These are phyloP conservation scores for Sebastes oblongus DNA, from an alignment of 2,797 vertebrate genomes.

Conservation along the genomic window DNA sequence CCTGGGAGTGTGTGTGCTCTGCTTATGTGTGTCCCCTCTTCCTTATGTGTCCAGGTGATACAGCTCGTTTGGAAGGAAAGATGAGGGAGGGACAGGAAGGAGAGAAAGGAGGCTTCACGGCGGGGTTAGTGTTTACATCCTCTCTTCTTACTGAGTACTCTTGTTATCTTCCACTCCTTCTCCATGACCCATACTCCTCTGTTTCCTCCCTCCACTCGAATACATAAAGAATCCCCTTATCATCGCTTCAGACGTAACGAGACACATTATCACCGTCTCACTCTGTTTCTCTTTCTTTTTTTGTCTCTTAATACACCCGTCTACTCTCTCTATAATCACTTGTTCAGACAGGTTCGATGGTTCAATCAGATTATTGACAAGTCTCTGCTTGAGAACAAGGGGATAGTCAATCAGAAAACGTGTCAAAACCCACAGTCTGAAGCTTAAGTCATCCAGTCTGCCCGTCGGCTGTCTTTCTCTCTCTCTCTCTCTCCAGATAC, in stretches of 20 bases:
- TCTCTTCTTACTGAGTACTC: neutral
- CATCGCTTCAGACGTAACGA: conserved; percentile 1
- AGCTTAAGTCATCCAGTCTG: conserved; percentile 20
- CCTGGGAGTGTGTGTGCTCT: neutral
- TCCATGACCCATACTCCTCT: neutral
- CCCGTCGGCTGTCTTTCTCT: neutral
- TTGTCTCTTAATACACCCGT: neutral
- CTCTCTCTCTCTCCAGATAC: conserved; percentile 5
- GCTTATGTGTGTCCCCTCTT: neutral
- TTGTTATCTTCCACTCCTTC: conserved; percentile 8
- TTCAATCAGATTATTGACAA: conserved; percentile 36
- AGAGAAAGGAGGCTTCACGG: neutral
- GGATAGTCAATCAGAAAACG: conserved; percentile 23
- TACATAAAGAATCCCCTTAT: neutral
- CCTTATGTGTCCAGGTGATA: conserved; percentile 2
- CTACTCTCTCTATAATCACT: conserved; percentile 28
- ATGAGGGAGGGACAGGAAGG: neutral
- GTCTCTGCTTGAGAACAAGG: conserved; percentile 33
- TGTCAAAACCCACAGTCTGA: conserved; percentile 24
- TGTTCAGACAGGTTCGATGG: conserved; percentile 10
- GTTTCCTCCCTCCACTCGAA: neutral
- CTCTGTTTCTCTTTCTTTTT: neutral
- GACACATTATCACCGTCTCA: neutral
- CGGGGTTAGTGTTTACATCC: conserved; percentile 32
- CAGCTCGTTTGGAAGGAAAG: conserved; percentile 4